Conservation (phyloP, 2,888 invertebrate species). For the Pardosa pseudoannulata region DNA sequence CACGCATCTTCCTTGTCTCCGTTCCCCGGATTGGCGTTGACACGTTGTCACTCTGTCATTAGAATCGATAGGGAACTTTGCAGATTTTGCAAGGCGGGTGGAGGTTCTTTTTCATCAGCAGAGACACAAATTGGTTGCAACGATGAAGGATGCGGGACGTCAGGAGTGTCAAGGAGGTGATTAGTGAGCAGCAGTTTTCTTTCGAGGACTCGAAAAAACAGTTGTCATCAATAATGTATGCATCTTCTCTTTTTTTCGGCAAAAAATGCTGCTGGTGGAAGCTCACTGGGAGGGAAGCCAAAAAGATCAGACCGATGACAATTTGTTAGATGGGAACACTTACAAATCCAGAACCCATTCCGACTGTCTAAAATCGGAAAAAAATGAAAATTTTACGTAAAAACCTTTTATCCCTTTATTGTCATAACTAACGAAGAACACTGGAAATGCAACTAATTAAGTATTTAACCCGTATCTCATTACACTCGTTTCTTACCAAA, state of each 20-base stretch:
- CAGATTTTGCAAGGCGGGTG: slow-evolving; percentile 13
- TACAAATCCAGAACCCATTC: too few species aligned
- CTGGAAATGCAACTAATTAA: too few species aligned
- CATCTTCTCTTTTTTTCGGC: neutral
- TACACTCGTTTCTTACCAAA: too few species aligned
- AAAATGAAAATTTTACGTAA: too few species aligned
- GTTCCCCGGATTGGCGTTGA: slow-evolving; percentile 64
- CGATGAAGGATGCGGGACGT: slow-evolving; percentile 41
- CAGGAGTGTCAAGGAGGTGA: slow-evolving; percentile 61
- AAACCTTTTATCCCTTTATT: too few species aligned
- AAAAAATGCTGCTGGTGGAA: neutral
- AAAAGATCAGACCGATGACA: too few species aligned
- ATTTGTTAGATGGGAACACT: too few species aligned
- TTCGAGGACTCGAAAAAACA: slow-evolving; percentile 9
- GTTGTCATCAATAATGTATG: slow-evolving; percentile 20
- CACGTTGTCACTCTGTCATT: slow-evolving; percentile 65
- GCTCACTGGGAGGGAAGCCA: neutral
- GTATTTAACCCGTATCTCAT: too few species aligned
- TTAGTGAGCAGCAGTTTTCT: slow-evolving; percentile 57
- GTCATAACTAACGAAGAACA: too few species aligned
- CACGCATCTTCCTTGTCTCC: slow-evolving; percentile 64
- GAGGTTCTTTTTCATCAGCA: slow-evolving; percentile 36
- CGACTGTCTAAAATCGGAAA: too few species aligned
- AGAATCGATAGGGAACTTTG: slow-evolving; percentile 36
- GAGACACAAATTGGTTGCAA: slow-evolving; percentile 63